Evolutionary conservation across 1,140 invertebrate genomes (phyloP).

Genomic region (Centruroides vittatus): DNA sequence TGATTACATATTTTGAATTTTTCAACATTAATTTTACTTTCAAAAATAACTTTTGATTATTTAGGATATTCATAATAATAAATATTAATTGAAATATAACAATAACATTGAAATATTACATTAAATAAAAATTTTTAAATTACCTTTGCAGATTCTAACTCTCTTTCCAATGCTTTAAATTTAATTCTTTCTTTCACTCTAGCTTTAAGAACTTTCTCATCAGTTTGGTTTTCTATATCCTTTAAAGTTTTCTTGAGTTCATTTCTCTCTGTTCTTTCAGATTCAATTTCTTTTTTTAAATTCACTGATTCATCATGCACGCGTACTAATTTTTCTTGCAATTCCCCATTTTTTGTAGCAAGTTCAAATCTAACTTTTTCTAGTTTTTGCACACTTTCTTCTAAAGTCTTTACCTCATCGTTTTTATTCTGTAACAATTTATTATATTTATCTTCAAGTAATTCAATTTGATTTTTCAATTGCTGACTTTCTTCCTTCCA

Average conservation of each 20-base stretch:
- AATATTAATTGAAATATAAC: too few species aligned
- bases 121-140: not conserved
- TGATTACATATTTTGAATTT: too few species aligned
- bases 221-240: conserved; percentile 52
- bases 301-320: conserved; percentile 10
- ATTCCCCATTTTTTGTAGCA: conserved; percentile 36
- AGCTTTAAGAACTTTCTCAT: conserved; percentile 48
- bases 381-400: conserved; percentile 12
- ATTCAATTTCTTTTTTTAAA: conserved; percentile 14
- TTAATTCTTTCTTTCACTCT: conserved; percentile 64
- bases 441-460: conserved; percentile 25
- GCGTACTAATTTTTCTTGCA: conserved; percentile 38
- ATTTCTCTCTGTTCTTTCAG: conserved; percentile 35
- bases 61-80: too few species aligned
- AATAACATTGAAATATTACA: too few species aligned
- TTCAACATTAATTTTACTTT: too few species aligned
- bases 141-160: conserved; percentile 53
- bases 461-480: conserved; percentile 37
- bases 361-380: conserved; percentile 39
- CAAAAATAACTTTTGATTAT: too few species aligned
- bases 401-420: conserved; percentile 29
- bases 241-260: conserved; percentile 52
- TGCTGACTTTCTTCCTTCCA: conserved; percentile 42
- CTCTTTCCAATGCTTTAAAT: conserved; percentile 66
- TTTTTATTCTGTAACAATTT: conserved; percentile 24